Evolutionary conservation across 2,888 invertebrate species (phyloP).

Genomic region (Leistus spinibarbis): DNA sequence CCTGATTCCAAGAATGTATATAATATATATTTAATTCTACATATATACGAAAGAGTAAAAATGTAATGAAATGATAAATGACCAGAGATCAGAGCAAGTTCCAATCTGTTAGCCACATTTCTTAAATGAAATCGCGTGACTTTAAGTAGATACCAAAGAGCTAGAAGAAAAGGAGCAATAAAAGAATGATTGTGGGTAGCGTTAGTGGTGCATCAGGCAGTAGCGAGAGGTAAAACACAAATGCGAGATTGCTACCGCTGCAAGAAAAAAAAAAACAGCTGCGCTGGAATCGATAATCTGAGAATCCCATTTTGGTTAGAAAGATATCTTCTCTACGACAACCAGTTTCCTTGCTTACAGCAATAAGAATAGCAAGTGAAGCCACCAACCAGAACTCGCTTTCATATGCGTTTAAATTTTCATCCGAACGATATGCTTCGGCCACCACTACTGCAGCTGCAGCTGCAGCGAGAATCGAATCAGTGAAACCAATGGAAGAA

Average conservation of each 20-base stretch:
- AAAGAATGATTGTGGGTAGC: not conserved
- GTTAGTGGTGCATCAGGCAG: no score
- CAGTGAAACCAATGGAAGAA: constrained; percentile 6
- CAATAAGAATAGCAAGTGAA: not conserved
- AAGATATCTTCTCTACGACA: constrained; percentile 8
- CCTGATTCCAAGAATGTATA: no score
- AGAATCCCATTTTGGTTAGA: constrained; percentile 20
- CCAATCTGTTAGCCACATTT: not conserved
- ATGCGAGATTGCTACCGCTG: not conserved
- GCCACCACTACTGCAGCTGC: not conserved
- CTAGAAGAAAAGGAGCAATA: not conserved
- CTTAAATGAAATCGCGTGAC: not conserved
- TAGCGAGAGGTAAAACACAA: not conserved
- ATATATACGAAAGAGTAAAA: no score
- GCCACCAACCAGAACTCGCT: not conserved
- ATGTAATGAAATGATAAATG: no score
- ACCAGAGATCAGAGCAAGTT: no score
- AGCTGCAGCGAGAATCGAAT: not conserved
- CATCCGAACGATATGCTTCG: not conserved
- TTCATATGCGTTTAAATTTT: constrained; percentile 29
- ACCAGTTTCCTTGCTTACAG: not conserved
- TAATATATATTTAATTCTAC: no score
- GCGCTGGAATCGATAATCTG: constrained; percentile 29
- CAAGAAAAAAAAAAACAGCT: not conserved
- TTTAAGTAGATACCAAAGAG: not conserved